Conservation (phyloP, 2,888 invertebrate species). For the Pediacus dermestoides region DNA sequence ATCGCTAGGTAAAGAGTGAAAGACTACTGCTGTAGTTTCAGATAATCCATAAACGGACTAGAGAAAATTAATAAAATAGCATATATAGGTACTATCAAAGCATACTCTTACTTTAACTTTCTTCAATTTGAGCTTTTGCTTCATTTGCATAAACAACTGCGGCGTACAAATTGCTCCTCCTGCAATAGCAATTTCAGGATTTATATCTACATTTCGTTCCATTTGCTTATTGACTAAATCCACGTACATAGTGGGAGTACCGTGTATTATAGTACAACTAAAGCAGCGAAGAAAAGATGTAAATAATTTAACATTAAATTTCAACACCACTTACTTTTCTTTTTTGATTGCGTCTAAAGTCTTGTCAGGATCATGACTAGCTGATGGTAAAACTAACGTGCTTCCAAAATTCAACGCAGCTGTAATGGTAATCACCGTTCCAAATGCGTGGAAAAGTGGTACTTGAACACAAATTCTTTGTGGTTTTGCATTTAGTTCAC, state of each 20-base stretch:
- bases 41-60: constrained; percentile 62
- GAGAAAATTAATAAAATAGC: no score
- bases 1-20: constrained; percentile 55
- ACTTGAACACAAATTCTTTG: constrained; percentile 62
- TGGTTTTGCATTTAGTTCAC: constrained; percentile 49
- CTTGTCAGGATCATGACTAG: constrained; percentile 59
- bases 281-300: constrained; percentile 14
- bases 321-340: constrained; percentile 56
- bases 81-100: neutral
- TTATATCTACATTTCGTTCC: constrained; percentile 50
- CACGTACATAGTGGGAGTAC: constrained; percentile 85
- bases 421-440: constrained; percentile 62
- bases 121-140: constrained; percentile 49
- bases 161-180: constrained; percentile 73
- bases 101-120: constrained; percentile 52
- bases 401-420: constrained; percentile 59
- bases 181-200: constrained; percentile 57
- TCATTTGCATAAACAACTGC: constrained; percentile 55
- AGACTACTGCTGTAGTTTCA: constrained; percentile 55
- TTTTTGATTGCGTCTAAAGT: constrained; percentile 61
- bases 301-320: neutral
- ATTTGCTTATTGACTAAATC: constrained; percentile 62
- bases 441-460: constrained; percentile 81
- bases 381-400: constrained; percentile 60
- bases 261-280: constrained; percentile 69